These are phyloP conservation scores for Acestrorhynchus altus DNA, from an alignment of 2,797 vertebrate species.

Conservation along the genomic window DNA sequence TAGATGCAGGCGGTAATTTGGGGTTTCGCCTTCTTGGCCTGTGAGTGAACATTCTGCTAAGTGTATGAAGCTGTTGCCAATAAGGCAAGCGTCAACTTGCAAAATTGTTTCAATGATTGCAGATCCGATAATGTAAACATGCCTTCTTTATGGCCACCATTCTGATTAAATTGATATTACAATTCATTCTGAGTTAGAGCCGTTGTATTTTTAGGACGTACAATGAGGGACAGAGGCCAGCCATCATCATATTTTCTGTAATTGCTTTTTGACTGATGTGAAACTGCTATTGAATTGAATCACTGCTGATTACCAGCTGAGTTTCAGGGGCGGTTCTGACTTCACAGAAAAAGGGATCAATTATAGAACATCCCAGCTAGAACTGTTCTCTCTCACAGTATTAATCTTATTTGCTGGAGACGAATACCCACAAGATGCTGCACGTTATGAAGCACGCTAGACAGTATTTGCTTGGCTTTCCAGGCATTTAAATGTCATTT, in stretches of 20 bases:
- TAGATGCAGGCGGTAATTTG: slow-evolving; percentile 22
- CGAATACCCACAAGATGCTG: background rate
- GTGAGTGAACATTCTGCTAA: slow-evolving; percentile 36
- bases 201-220: slow-evolving; percentile 52
- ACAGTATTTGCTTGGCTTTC: slow-evolving; percentile 27
- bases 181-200: slow-evolving; percentile 43
- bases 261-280: slow-evolving; percentile 62
- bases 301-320: slow-evolving; percentile 53
- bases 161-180: slow-evolving; percentile 49
- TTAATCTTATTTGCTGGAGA: slow-evolving; percentile 41
- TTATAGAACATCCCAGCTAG: slow-evolving; percentile 45
- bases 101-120: slow-evolving; percentile 45
- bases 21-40: slow-evolving; percentile 33
- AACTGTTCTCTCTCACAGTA: slow-evolving; percentile 44
- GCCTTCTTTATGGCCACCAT: slow-evolving; percentile 38
- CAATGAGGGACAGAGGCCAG: slow-evolving; percentile 47
- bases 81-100: slow-evolving; percentile 25
- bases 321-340: slow-evolving; percentile 39
- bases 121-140: slow-evolving; percentile 47
- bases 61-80: slow-evolving; percentile 29
- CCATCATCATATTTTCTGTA: slow-evolving; percentile 55
- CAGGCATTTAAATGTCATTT: slow-evolving; percentile 29
- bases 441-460: slow-evolving; percentile 29
- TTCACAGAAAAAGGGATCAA: slow-evolving; percentile 53
- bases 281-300: slow-evolving; percentile 54